Conservation (phyloP, 2,888 invertebrate species). For the Bellardia pandia region DNA sequence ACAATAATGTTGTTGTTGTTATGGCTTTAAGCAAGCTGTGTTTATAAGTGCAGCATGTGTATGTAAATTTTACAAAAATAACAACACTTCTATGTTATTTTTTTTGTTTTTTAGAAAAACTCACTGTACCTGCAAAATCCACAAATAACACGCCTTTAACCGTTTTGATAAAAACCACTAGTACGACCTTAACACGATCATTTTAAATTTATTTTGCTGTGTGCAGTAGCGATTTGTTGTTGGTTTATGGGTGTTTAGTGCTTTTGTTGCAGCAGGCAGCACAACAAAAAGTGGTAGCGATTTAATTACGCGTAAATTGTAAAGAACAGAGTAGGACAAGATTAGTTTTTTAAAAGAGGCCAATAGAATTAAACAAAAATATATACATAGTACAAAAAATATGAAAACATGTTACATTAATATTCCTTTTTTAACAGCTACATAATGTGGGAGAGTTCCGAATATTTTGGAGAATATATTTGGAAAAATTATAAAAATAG, state of each 20-base stretch:
- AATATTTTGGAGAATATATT: too few species aligned
- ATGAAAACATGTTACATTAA: too few species aligned
- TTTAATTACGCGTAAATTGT: constrained; percentile 51
- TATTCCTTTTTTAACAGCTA: too few species aligned
- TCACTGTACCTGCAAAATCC: constrained; percentile 1
- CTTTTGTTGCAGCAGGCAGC: neutral
- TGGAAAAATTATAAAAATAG: too few species aligned
- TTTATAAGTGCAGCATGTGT: neutral
- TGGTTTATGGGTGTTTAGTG: neutral
- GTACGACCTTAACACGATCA: constrained; percentile 56
- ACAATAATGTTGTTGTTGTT: neutral
- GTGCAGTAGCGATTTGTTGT: constrained; percentile 13
- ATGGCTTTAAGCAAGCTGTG: constrained; percentile 25
- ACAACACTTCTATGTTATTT: constrained; percentile 27
- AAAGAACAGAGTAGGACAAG: neutral
- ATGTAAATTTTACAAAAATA: neutral
- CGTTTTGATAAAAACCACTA: constrained; percentile 38
- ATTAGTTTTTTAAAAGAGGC: too few species aligned
- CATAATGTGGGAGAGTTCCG: too few species aligned
- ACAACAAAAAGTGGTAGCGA: constrained; percentile 26
- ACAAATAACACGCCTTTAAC: constrained; percentile 37
- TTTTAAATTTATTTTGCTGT: constrained; percentile 16
- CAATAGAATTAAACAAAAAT: neutral
- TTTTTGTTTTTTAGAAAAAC: constrained; percentile 17
- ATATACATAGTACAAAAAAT: too few species aligned